Percentiles rank a stretch among this genome's conserved stretches.
These are phyloP conservation scores for Eidolon dupreanum DNA, from an alignment of 2,797 vertebrate species.

Conservation along the genomic window DNA sequence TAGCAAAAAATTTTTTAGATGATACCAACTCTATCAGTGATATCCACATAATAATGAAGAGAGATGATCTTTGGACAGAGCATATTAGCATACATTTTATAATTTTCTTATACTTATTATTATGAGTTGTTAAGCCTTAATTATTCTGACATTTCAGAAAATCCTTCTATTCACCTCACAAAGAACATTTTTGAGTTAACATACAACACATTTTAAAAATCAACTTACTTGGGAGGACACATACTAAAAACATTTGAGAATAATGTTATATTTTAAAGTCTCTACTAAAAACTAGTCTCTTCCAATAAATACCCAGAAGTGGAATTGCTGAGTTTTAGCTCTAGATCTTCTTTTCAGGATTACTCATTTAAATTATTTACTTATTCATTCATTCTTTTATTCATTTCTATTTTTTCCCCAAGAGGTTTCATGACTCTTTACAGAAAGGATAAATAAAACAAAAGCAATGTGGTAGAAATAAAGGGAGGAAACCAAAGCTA, in stretches of 20 bases:
- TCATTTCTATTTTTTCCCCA: background rate
- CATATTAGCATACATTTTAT: background rate
- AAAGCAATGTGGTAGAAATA: slow-evolving; percentile 28
- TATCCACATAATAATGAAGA: background rate
- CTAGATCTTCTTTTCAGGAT: slow-evolving; percentile 6
- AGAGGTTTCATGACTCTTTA: background rate
- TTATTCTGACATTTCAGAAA: slow-evolving; percentile 56
- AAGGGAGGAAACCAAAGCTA: background rate
- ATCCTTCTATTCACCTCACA: background rate
- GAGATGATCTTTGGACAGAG: background rate
- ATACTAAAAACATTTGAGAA: background rate
- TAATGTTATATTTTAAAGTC: slow-evolving; percentile 11
- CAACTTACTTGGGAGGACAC: background rate
- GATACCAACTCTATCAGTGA: background rate
- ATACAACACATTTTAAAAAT: background rate
- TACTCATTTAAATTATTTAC: background rate
- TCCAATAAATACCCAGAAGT: background rate
- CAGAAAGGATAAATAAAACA: slow-evolving; percentile 19
- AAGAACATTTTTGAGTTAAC: slow-evolving; percentile 18
- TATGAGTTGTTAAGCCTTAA: background rate
- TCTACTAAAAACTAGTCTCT: background rate
- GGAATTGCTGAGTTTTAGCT: background rate
- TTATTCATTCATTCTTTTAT: slow-evolving; percentile 38
- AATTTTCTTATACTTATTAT: slow-evolving; percentile 21
- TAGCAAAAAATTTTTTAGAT: background rate